phyloP scores from a whole-genome alignment of 2,113 vertebrate species.

The Aegithalos caudatus region DNA sequence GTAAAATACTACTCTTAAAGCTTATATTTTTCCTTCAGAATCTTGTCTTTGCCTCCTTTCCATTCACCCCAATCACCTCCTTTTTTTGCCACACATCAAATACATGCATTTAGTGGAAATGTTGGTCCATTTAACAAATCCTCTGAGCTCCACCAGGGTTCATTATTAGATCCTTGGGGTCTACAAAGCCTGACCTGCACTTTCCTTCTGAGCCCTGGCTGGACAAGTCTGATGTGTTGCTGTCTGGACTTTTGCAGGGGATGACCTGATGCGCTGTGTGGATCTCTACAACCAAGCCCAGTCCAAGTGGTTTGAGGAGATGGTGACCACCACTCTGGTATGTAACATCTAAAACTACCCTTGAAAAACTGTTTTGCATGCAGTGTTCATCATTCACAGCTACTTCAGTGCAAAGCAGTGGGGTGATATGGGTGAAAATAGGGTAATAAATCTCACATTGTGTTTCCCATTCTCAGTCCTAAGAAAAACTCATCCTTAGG shows the following conservation, averaged over 20 bases:
- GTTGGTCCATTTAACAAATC: neutral
- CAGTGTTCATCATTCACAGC: neutral
- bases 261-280: constrained; percentile 95
- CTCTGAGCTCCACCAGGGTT: neutral
- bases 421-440: too few relatives aligned
- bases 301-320: constrained; percentile 99
- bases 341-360: neutral
- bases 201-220: neutral
- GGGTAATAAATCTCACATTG: neutral
- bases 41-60: neutral
- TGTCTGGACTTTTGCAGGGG: constrained; percentile 73
- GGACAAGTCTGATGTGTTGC: neutral
- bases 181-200: neutral
- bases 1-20: neutral
- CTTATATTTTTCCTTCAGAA: neutral
- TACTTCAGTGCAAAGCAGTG: neutral
- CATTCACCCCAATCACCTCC: neutral
- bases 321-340: constrained; percentile 97
- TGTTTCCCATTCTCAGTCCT: neutral
- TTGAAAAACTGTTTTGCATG: rapidly evolving
- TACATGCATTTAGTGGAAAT: neutral
- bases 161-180: neutral
- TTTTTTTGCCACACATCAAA: neutral
- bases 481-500: neutral
- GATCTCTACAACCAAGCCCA: constrained; percentile 98